Conservation (phyloP, 2,888 invertebrate genomes). For the Apodemia mormo region DNA sequence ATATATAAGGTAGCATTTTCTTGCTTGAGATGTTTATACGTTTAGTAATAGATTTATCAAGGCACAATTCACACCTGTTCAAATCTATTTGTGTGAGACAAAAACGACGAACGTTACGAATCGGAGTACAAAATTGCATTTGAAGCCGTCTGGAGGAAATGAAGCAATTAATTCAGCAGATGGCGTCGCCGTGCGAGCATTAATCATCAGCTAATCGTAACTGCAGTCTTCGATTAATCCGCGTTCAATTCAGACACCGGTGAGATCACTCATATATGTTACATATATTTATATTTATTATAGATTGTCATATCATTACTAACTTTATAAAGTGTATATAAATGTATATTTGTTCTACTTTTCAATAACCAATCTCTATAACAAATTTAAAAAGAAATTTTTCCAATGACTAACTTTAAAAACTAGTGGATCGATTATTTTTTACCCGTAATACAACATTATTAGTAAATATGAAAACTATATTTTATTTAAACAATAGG, state of each 20-base stretch:
- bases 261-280: constrained; percentile 34
- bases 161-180: constrained; percentile 81
- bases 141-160: constrained; percentile 78
- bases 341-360: not conserved
- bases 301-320: constrained; percentile 10
- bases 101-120: constrained; percentile 69
- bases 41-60: constrained; percentile 42
- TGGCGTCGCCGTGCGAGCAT: constrained; percentile 79
- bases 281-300: constrained; percentile 6
- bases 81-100: constrained; percentile 27
- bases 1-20: not conserved
- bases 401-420: no score
- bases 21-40: not conserved
- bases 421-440: no score
- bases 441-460: no score
- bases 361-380: no score
- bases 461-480: no score
- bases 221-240: constrained; percentile 81
- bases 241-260: constrained; percentile 53
- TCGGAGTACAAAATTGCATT: constrained; percentile 80
- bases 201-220: constrained; percentile 81
- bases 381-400: no score
- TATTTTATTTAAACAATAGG: no score
- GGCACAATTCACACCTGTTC: constrained; percentile 65
- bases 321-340: not conserved